These are phyloP conservation scores for Podargus strigoides DNA, from an alignment of 2,797 vertebrate genomes.

Conservation along the genomic window DNA sequence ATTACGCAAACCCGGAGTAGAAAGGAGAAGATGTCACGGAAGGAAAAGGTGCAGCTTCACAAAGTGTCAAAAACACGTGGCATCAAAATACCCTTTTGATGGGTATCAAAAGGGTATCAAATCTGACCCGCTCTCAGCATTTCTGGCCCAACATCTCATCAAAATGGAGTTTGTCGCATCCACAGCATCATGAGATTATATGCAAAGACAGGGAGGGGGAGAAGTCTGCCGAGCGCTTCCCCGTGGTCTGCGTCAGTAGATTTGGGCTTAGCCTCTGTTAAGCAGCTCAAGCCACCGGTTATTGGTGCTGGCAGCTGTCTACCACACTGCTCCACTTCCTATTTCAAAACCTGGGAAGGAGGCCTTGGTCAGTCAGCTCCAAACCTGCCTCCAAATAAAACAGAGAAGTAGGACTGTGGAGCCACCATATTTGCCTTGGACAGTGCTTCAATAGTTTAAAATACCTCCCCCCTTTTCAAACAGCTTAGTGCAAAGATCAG, in stretches of 20 bases:
- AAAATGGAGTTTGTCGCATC: slow-evolving; percentile 59
- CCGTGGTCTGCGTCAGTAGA: slow-evolving; percentile 49
- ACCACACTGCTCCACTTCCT: slow-evolving; percentile 59
- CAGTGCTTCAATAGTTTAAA: neutral
- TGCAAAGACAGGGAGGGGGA: slow-evolving; percentile 27
- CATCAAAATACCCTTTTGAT: neutral
- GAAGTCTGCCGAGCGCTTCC: slow-evolving; percentile 50
- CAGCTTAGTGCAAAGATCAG: neutral
- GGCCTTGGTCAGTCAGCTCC: neutral
- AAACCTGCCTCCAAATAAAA: neutral
- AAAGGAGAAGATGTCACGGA: neutral
- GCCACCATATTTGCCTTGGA: neutral
- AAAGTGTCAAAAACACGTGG: neutral
- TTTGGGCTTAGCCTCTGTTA: slow-evolving; percentile 82
- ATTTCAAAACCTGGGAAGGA: neutral
- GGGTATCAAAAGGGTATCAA: too few species aligned
- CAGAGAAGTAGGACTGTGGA: neutral
- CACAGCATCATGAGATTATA: slow-evolving; percentile 48
- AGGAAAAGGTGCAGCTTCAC: neutral
- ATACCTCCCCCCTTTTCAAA: neutral
- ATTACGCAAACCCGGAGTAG: neutral
- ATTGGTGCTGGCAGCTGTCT: slow-evolving; percentile 65
- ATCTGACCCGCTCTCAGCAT: neutral
- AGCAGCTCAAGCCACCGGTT: slow-evolving; percentile 61
- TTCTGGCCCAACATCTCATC: slow-evolving; percentile 4